A percentile compares a stretch with the other conserved stretches of the same genome.
phyloP scores from a whole-genome alignment of 2,888 invertebrate species.

The Drosophila helvetica region DNA sequence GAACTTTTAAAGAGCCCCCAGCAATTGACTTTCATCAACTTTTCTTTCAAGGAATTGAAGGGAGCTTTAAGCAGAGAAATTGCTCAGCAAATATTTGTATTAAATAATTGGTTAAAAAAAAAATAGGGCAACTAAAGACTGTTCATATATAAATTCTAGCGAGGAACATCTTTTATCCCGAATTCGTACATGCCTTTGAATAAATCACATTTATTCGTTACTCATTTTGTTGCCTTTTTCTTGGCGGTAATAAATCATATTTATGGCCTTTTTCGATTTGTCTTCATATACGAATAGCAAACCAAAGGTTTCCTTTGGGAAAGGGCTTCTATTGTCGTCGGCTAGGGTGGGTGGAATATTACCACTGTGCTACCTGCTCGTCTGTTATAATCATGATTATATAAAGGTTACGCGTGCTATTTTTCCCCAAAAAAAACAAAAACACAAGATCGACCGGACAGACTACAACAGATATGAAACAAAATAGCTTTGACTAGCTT shows the following conservation, averaged over 20 bases:
- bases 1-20: background rate
- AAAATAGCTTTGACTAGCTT: too few relatives aligned
- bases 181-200: slow-evolving; percentile 35
- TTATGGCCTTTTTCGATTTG: slow-evolving; percentile 56
- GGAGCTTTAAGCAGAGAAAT: too few relatives aligned
- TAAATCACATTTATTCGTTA: slow-evolving; percentile 45
- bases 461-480: too few relatives aligned
- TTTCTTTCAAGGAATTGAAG: background rate
- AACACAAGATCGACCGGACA: too few relatives aligned
- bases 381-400: too few relatives aligned
- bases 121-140: background rate
- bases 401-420: too few relatives aligned
- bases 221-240: slow-evolving; percentile 20
- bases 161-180: slow-evolving; percentile 3
- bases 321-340: too few relatives aligned
- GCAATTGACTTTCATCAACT: slow-evolving; percentile 15
- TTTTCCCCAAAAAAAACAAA: too few relatives aligned
- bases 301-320: slow-evolving; percentile 38
- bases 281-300: slow-evolving; percentile 43
- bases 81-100: too few relatives aligned
- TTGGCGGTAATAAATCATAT: slow-evolving; percentile 56
- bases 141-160: background rate
- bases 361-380: too few relatives aligned
- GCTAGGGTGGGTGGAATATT: too few relatives aligned
- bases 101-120: slow-evolving; percentile 22